Conservation (phyloP, 2,113 vertebrate genomes). For the Vulpes ferrilata region DNA sequence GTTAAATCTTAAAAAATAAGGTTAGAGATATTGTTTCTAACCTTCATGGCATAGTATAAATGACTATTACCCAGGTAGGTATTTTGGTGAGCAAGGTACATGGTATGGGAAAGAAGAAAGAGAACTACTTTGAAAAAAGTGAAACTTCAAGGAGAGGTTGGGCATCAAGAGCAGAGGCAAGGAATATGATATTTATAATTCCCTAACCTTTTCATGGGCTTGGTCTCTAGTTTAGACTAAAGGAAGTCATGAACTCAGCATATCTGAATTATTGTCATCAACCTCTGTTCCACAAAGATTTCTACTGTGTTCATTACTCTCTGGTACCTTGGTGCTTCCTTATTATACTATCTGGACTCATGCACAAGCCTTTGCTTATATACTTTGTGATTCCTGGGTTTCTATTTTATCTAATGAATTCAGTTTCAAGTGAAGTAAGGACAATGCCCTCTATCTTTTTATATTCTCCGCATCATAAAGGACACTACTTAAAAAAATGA, state of each 20-base stretch:
- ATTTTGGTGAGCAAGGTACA: background rate
- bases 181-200: background rate
- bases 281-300: background rate
- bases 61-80: background rate
- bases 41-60: background rate
- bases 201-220: background rate
- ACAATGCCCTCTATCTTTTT: background rate
- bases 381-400: background rate
- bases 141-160: background rate
- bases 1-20: background rate
- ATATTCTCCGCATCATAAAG: background rate
- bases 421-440: background rate
- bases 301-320: background rate
- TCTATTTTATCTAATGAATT: slow-evolving; percentile 20
- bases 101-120: background rate
- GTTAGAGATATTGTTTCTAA: background rate
- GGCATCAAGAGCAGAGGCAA: background rate
- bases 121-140: background rate
- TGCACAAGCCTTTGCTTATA: background rate
- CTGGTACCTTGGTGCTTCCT: background rate
- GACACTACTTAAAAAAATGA: background rate
- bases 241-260: background rate
- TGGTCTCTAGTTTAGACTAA: background rate
- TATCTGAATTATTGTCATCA: background rate
- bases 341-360: background rate